Conservation (phyloP, 64 coral and sea anemone genomes). For the Dendronephthya gigantea region DNA sequence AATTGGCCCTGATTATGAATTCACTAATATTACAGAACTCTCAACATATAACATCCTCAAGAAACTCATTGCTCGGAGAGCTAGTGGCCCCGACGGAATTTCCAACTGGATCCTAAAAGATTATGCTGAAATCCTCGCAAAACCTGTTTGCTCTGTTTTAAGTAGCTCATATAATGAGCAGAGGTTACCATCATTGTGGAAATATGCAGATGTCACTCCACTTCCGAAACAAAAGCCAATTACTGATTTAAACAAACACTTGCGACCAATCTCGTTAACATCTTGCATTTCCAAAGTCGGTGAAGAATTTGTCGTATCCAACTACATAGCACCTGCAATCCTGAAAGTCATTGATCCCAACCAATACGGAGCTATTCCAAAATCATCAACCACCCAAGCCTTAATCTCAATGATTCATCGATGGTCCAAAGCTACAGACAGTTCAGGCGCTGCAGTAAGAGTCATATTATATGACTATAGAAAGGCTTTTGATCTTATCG, state of each 20-base stretch:
- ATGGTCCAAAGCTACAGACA: not conserved
- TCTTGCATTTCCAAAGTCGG: too few species aligned
- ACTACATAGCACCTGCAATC: too few species aligned
- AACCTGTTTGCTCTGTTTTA: not conserved
- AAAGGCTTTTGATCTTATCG: too few species aligned
- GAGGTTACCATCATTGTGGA: not conserved
- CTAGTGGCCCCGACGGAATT: conserved; percentile 5
- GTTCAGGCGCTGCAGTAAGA: not conserved
- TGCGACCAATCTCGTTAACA: too few species aligned
- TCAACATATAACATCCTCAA: too few species aligned
- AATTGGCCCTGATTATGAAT: too few species aligned
- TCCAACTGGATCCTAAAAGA: too few species aligned
- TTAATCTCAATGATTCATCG: conserved; percentile 9
- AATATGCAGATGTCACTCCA: conserved; percentile 13
- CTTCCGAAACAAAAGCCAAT: conserved; percentile 6
- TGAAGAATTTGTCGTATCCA: too few species aligned
- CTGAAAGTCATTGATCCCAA: not conserved
- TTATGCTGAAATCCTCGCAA: not conserved
- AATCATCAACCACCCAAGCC: not conserved
- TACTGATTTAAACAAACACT: not conserved
- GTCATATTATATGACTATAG: not conserved
- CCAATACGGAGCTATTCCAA: too few species aligned
- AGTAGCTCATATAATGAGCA: not conserved
- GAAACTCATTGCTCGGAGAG: not conserved
- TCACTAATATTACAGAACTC: too few species aligned